Evolutionary conservation across 2,113 vertebrate genomes (phyloP).

Genomic region (Macroglossus sobrinus): DNA sequence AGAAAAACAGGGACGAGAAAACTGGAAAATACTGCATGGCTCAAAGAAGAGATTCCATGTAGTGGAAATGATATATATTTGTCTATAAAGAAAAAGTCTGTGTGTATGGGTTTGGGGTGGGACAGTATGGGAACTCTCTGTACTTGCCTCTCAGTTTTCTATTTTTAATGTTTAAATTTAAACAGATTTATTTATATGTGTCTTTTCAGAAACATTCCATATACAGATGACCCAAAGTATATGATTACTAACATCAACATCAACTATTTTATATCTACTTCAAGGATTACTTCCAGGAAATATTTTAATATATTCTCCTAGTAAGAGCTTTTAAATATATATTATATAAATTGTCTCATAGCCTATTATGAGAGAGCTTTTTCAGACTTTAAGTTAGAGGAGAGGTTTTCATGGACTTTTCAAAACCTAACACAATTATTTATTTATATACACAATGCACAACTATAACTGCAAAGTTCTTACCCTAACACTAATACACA

Average conservation of each 20-base stretch:
- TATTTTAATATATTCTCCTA: not conserved
- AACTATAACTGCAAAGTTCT: not conserved
- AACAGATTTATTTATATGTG: not conserved
- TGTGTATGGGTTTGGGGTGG: too few species aligned
- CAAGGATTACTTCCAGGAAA: not conserved
- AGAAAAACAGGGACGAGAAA: not conserved
- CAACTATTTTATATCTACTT: not conserved
- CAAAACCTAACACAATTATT: not conserved
- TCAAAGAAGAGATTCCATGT: not conserved
- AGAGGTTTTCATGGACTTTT: not conserved
- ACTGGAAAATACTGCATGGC: not conserved
- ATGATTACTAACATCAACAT: not conserved
- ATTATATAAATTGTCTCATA: not conserved
- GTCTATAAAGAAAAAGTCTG: not conserved
- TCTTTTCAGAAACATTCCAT: not conserved
- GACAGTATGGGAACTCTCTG: not conserved
- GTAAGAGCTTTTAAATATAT: not conserved
- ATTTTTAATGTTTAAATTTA: not conserved
- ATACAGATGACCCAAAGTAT: not conserved
- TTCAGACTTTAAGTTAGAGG: not conserved
- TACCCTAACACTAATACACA: not conserved
- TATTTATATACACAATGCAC: not conserved
- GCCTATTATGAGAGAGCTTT: not conserved
- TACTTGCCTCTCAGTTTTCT: not conserved
- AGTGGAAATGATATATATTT: not conserved